Evolutionary conservation across 2,888 invertebrate species (phyloP).

Genomic region (Miltochrista miniata): DNA sequence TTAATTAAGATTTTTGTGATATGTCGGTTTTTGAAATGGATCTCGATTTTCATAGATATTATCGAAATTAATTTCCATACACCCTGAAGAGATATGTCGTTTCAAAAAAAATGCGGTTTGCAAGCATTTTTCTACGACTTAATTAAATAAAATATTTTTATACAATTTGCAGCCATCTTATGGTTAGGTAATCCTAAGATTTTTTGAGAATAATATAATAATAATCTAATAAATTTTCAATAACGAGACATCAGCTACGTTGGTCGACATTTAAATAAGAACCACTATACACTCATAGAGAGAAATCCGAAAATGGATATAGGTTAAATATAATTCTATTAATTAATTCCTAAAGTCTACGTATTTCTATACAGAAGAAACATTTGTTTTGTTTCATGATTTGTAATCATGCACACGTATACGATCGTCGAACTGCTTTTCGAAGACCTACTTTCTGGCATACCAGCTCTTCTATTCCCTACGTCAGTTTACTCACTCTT

Average conservation of each 20-base stretch:
- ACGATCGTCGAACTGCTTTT: conserved; percentile 79
- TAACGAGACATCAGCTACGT: conserved; percentile 82
- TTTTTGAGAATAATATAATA: conserved; percentile 77
- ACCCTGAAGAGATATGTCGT: conserved; percentile 78
- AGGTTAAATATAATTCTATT: conserved; percentile 82
- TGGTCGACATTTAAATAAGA: conserved; percentile 83
- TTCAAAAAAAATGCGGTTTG: conserved; percentile 62
- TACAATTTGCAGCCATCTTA: conserved; percentile 82
- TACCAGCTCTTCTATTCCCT: conserved; percentile 54
- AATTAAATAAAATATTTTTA: conserved; percentile 78
- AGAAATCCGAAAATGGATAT: conserved; percentile 83
- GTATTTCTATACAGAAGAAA: conserved; percentile 78
- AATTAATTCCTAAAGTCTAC: conserved; percentile 78
- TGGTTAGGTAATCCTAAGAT: conserved; percentile 76
- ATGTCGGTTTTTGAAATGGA: conserved; percentile 57
- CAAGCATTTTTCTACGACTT: conserved; percentile 76
- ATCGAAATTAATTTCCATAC: conserved; percentile 45
- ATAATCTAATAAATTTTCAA: conserved; percentile 82
- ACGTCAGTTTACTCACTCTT: conserved; percentile 53
- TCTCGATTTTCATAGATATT: conserved; percentile 47
- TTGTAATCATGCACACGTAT: conserved; percentile 81
- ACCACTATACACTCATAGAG: conserved; percentile 83
- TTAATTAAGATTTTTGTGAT: conserved; percentile 62
- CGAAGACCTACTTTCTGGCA: conserved; percentile 73
- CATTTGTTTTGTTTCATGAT: conserved; percentile 75